phyloP scores from a whole-genome alignment of 2,113 vertebrate genomes.

The Glaucidium brasilianum region DNA sequence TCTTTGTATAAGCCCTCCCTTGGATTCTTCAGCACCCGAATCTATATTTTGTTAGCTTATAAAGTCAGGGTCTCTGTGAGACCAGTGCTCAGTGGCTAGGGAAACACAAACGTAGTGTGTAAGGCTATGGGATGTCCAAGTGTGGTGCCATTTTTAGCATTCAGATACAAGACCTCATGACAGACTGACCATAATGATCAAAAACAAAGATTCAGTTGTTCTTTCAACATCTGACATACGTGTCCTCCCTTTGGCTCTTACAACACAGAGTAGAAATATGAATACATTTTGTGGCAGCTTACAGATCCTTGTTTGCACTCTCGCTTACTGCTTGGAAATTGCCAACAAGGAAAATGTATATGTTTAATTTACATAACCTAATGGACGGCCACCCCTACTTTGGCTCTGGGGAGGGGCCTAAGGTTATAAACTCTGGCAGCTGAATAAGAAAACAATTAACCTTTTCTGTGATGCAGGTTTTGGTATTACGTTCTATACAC shows the following conservation, averaged over 20 bases:
- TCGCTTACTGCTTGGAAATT: constrained; percentile 68
- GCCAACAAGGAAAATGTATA: constrained; percentile 69
- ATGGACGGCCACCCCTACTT: constrained; percentile 41
- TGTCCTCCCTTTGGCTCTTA: constrained; percentile 62
- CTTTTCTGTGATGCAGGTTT: constrained; percentile 62
- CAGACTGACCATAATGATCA: constrained; percentile 52
- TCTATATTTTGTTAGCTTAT: constrained; percentile 59
- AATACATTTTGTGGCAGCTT: constrained; percentile 69
- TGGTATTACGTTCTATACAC: constrained; percentile 60
- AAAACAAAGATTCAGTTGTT: constrained; percentile 63
- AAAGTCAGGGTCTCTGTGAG: constrained; percentile 61
- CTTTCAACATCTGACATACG: constrained; percentile 51
- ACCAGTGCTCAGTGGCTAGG: constrained; percentile 35
- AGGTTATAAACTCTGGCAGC: constrained; percentile 69
- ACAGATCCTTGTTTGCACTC: constrained; percentile 68
- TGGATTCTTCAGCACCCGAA: constrained; percentile 39
- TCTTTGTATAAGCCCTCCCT: constrained; percentile 24
- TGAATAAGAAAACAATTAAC: constrained; percentile 57
- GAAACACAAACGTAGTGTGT: constrained; percentile 44
- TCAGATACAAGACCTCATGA: constrained; percentile 42
- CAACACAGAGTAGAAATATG: constrained; percentile 51
- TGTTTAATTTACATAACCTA: constrained; percentile 61
- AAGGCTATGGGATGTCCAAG: constrained; percentile 47
- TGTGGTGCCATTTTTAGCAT: constrained; percentile 60
- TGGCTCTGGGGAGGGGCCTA: constrained; percentile 23